These are phyloP conservation scores for Drosophila lowei DNA, from an alignment of 1,140 invertebrate species.

Conservation along the genomic window DNA sequence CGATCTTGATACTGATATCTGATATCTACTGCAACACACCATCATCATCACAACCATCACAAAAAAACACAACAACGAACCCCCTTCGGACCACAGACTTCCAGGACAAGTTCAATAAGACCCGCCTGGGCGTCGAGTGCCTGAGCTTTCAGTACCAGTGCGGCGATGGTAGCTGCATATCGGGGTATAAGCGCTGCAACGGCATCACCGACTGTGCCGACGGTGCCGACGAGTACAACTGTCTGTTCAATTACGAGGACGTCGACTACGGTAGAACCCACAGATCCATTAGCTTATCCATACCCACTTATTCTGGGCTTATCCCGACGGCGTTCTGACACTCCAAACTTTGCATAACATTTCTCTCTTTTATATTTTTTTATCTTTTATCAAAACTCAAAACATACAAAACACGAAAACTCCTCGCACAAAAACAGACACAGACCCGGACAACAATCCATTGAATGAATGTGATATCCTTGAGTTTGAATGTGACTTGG, in stretches of 20 bases:
- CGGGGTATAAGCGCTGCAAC: slow-evolving; percentile 86
- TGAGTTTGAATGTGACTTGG: slow-evolving; percentile 78
- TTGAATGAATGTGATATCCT: slow-evolving; percentile 70
- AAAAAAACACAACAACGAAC: slow-evolving; percentile 12
- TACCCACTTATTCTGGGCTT: background rate
- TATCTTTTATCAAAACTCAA: slow-evolving; percentile 25
- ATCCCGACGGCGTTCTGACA: background rate
- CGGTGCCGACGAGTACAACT: slow-evolving; percentile 88
- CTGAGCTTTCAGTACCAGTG: slow-evolving; percentile 85
- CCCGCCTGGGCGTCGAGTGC: slow-evolving; percentile 68
- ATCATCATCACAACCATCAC: slow-evolving; percentile 30
- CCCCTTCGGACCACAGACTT: slow-evolving; percentile 47
- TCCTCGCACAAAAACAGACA: slow-evolving; percentile 30
- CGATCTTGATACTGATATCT: too few relatives aligned
- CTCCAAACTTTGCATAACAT: slow-evolving; percentile 14
- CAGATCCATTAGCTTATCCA: background rate
- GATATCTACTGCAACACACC: slow-evolving; percentile 5
- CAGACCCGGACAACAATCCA: slow-evolving; percentile 55
- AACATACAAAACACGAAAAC: slow-evolving; percentile 21
- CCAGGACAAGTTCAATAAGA: slow-evolving; percentile 74
- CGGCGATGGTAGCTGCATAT: slow-evolving; percentile 87
- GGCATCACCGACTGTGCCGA: slow-evolving; percentile 87
- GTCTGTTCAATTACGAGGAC: slow-evolving; percentile 82
- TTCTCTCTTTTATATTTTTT: slow-evolving; percentile 18
- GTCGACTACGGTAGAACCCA: slow-evolving; percentile 63